Evolutionary conservation across 2,113 vertebrate species (phyloP), one percentile per base, ranked within the genome.

Genomic region (Lepidothrix coronata): DNA sequence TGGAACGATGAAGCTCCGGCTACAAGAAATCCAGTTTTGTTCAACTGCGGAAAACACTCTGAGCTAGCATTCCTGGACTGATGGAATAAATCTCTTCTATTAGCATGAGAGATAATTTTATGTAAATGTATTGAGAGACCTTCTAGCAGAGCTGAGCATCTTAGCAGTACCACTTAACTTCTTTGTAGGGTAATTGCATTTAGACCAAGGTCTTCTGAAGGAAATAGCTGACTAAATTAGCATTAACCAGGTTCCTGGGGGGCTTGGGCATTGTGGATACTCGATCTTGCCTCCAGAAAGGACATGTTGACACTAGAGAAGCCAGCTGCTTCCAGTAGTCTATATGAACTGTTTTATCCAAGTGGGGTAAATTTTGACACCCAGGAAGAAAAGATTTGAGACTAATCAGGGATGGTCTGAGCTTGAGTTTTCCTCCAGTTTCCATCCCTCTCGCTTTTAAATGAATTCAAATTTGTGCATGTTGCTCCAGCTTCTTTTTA

Each of bases 151-250:
- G 91, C 96, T 73, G 84, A 92, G 93, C 93, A 65, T 97, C 94
- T 96, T 97, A 97, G 96, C 94, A 90, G 88, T 92, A 93, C 97
- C 68, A 90, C 95, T 98, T 98, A 97, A 96, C 97, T 98, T 98
- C 98, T 98, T 99, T 98, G 98, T 97, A 84, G 71, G 71, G 81
- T 98, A 98, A 98, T 98, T 98, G 95, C 98, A 98, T 98, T 98
- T 98, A 98, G 97, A 97, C 97, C 98, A 99, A 99, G 98, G 99
- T 98, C 99, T 98, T 98, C 86, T 98, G 98, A 99, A 99, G 99
- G 98, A 98, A 99, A 97, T 84, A 72, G 93, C 93, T 95, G 98
- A 98, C 98, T 98, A 97, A 99, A 99, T 99, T 99, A 99, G 97
- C 98, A 98, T 98, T 99, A 98, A 98, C 98, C 96, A 92, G 92